Percentiles rank a stretch among this genome's conserved stretches.
Conservation (phyloP, 2,113 vertebrate species). For the Pleuronectes platessa region DNA sequence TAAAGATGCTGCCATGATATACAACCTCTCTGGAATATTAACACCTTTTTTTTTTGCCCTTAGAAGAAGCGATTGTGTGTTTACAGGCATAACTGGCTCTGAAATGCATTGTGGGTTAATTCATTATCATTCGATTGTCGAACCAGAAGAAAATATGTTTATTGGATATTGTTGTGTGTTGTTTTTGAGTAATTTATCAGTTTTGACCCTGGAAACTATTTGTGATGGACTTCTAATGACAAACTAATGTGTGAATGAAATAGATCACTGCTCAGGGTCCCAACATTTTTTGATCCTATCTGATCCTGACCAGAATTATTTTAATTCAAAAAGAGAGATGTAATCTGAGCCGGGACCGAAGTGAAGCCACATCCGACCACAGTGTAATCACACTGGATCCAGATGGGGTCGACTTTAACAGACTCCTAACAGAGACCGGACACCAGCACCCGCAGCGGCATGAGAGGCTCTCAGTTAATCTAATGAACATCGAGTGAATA, state of each 20-base stretch:
- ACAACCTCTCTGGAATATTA: conserved; percentile 10
- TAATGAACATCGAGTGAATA: too few relatives aligned
- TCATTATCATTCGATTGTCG: too few relatives aligned
- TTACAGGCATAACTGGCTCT: background rate
- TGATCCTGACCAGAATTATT: background rate
- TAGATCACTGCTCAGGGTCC: too few relatives aligned
- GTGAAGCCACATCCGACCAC: background rate
- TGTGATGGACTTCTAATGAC: too few relatives aligned
- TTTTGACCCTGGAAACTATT: too few relatives aligned
- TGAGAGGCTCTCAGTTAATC: background rate
- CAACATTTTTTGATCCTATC: background rate
- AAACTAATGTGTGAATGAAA: background rate
- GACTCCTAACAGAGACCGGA: background rate
- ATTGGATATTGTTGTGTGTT: too few relatives aligned
- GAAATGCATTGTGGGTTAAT: background rate
- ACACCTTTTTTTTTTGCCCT: background rate
- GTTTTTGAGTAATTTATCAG: too few relatives aligned
- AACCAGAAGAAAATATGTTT: too few relatives aligned
- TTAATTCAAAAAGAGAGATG: background rate
- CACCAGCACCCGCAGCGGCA: too few relatives aligned
- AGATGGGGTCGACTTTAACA: background rate
- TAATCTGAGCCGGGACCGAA: background rate
- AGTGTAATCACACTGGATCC: background rate
- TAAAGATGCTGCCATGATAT: conserved; percentile 14
- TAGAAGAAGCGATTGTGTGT: background rate